phyloP scores from a whole-genome alignment of 2,888 invertebrate genomes.

The Acleris sparsana region DNA sequence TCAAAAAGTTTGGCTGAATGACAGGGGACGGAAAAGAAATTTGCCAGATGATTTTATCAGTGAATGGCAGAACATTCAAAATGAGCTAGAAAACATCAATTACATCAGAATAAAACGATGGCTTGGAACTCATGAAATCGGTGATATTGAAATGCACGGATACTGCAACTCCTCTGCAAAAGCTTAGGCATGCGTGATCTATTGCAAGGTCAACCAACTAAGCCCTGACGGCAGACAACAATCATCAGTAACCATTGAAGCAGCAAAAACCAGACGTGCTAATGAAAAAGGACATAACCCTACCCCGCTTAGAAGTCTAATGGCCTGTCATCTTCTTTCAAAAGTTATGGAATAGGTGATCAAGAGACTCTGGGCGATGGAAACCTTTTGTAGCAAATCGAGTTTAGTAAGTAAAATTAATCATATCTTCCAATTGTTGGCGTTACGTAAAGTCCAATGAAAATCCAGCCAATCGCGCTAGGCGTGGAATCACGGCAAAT shows the following conservation, averaged over 20 bases:
- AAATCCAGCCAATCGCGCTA: not conserved
- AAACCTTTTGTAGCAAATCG: conserved; percentile 41
- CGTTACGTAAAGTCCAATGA: not conserved
- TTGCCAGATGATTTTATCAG: not conserved
- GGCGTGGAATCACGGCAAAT: not conserved
- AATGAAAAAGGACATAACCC: not conserved
- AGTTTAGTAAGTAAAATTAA: conserved; percentile 23
- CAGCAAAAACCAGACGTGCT: not conserved
- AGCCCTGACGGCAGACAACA: not conserved
- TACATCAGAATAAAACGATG: not conserved
- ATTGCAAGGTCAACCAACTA: not conserved
- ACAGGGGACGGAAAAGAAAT: not conserved
- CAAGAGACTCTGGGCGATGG: conserved; percentile 32
- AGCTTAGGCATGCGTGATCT: not conserved
- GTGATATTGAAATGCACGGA: not conserved
- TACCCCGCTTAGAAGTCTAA: not conserved
- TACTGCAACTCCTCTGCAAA: not conserved
- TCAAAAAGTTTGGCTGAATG: conserved; percentile 16
- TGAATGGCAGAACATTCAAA: not conserved
- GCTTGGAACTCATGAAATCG: not conserved
- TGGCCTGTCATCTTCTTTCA: not conserved
- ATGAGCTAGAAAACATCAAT: not conserved
- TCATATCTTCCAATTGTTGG: conserved; percentile 19
- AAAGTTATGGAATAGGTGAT: not conserved
- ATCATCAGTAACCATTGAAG: not conserved